Evolutionary conservation across 2,888 invertebrate species (phyloP).

Genomic region (Cryptosula pallasiana): DNA sequence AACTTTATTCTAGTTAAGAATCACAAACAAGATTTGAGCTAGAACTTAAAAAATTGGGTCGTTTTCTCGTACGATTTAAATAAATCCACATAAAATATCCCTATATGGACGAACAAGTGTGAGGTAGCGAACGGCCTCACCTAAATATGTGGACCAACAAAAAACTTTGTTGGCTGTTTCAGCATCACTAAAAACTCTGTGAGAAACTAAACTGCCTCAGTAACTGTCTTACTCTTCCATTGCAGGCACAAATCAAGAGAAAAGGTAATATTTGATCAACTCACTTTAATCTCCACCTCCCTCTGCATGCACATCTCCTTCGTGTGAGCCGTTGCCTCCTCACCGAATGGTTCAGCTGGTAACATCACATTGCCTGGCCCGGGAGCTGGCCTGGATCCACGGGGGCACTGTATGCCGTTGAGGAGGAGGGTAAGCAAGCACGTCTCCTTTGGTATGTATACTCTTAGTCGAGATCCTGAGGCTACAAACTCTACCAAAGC

Average conservation of each 20-base stretch:
- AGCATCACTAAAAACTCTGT: no score
- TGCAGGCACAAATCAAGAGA: background rate
- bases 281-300: constrained; percentile 58
- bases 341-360: constrained; percentile 83
- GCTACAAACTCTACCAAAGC: constrained; percentile 95
- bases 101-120: no score
- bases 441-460: constrained; percentile 90
- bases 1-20: no score
- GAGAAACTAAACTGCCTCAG: no score
- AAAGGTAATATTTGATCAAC: background rate
- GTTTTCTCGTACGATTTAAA: no score
- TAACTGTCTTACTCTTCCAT: background rate
- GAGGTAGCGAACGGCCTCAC: no score
- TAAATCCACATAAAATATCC: no score
- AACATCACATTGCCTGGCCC: constrained; percentile 60
- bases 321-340: constrained; percentile 85
- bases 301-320: constrained; percentile 83
- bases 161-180: no score
- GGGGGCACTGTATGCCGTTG: constrained; percentile 77
- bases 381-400: constrained; percentile 68
- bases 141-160: no score
- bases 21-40: no score
- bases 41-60: no score
- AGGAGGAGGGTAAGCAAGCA: constrained; percentile 89
- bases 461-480: constrained; percentile 85